Conservation (phyloP, 2,888 invertebrate species). For the Clepsis dumicolana region DNA sequence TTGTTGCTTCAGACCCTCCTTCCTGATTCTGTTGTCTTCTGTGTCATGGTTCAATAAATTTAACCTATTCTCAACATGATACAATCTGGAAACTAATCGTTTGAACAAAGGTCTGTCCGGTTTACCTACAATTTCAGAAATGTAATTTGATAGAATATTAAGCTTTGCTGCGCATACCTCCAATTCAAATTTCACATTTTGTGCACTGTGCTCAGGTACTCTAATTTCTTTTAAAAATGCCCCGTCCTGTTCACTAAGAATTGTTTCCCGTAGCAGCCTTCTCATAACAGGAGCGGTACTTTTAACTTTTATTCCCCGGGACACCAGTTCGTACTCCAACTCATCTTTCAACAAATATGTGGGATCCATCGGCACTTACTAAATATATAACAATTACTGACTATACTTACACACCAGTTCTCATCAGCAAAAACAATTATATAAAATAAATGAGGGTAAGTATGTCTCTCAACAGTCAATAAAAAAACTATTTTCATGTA, state of each 20-base stretch:
- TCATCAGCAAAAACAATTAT: no score
- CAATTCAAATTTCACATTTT: not conserved
- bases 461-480: no score
- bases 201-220: not conserved
- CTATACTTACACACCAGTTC: no score
- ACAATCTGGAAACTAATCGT: slow-evolving; percentile 10
- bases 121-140: slow-evolving; percentile 7
- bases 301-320: not conserved
- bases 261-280: not conserved
- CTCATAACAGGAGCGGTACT: not conserved
- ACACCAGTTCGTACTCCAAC: not conserved
- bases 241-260: not conserved
- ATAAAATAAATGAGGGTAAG: no score
- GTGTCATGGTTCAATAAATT: not conserved
- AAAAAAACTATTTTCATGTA: no score
- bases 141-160: not conserved
- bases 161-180: slow-evolving; percentile 7
- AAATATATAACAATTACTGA: not conserved
- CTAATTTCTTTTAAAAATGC: not conserved
- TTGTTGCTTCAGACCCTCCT: not conserved
- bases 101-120: slow-evolving; percentile 4
- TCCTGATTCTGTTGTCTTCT: not conserved
- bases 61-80: slow-evolving; percentile 6
- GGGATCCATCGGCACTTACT: no score
- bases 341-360: not conserved